These are phyloP conservation scores for Brachymystax lenok DNA, from an alignment of 2,797 vertebrate species.

Conservation along the genomic window DNA sequence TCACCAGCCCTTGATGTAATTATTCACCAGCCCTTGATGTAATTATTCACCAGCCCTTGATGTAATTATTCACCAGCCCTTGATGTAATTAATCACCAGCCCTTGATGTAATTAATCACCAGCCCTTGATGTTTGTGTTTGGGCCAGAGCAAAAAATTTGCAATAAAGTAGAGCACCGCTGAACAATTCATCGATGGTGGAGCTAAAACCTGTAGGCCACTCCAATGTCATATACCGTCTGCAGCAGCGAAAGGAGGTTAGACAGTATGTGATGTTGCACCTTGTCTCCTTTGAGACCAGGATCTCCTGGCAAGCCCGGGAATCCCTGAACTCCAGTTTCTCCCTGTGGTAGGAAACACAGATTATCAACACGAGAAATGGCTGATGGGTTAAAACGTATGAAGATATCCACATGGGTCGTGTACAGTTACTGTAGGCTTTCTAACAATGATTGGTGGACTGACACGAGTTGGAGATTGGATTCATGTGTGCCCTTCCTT, in stretches of 20 bases:
- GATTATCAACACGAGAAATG: not conserved
- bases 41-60: too few species aligned
- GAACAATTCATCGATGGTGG: too few species aligned
- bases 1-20: too few species aligned
- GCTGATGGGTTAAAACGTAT: not conserved
- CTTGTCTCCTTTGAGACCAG: constrained; percentile 81
- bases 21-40: too few species aligned
- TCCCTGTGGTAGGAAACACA: constrained; percentile 67
- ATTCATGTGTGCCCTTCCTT: constrained; percentile 6
- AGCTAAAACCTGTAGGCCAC: not conserved
- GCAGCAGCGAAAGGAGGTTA: not conserved
- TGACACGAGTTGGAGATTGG: not conserved
- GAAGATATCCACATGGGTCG: not conserved
- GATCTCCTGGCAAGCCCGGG: constrained; percentile 76
- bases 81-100: too few species aligned
- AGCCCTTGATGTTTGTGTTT: too few species aligned
- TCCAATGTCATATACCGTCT: not conserved
- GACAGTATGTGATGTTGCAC: constrained; percentile 53
- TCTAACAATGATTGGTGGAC: not conserved
- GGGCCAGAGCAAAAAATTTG: too few species aligned
- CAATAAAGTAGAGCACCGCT: too few species aligned
- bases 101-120: too few species aligned
- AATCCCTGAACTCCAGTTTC: constrained; percentile 70
- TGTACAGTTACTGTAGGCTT: not conserved
- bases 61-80: too few species aligned